Conservation (phyloP, 2,113 vertebrate genomes). For the Phylloscopus trochilus region DNA sequence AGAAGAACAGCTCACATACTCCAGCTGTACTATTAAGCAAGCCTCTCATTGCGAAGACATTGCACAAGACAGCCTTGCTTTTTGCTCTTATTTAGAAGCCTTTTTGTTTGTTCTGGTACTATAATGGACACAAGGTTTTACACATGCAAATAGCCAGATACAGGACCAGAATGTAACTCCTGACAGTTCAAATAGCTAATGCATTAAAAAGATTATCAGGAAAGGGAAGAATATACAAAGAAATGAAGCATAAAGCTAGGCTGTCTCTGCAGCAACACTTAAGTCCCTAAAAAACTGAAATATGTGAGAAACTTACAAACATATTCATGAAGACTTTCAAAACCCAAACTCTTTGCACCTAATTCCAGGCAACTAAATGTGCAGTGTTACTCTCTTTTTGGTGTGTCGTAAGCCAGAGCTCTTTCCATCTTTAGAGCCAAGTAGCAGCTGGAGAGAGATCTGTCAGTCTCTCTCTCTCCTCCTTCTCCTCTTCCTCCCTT, state of each 20-base stretch:
- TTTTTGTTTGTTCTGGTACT: background rate
- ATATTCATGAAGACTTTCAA: background rate
- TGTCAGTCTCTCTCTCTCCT: background rate
- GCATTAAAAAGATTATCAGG: background rate
- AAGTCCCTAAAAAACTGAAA: background rate
- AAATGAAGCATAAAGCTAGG: background rate
- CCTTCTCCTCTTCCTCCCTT: background rate
- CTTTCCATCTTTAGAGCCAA: background rate
- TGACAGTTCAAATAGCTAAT: background rate
- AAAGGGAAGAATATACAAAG: background rate
- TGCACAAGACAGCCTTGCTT: background rate
- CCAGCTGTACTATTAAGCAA: background rate
- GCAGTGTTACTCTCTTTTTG: background rate
- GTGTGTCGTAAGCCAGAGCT: background rate
- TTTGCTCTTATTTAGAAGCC: background rate
- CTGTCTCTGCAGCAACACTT: background rate
- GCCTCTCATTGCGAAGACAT: background rate
- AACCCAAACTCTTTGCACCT: background rate
- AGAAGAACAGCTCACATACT: background rate
- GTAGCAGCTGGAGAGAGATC: background rate
- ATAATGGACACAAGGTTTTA: background rate
- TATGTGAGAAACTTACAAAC: accelerated
- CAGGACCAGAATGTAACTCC: background rate
- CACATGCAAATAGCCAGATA: background rate
- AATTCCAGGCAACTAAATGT: background rate